These are phyloP conservation scores for Creontiades dilutus DNA, from an alignment of 2,888 invertebrate genomes.

Conservation along the genomic window DNA sequence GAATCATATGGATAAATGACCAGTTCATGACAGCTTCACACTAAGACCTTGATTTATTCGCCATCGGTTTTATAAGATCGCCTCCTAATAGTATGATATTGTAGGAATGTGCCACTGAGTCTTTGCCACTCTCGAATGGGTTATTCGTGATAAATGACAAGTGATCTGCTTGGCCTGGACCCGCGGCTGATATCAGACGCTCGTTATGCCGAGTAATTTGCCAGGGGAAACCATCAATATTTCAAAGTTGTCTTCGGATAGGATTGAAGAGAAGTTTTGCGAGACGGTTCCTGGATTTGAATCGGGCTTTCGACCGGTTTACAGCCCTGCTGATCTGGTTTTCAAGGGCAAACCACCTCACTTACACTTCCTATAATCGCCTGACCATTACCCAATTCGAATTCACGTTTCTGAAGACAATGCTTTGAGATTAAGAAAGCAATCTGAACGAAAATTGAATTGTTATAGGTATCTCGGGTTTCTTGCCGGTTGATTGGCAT, in stretches of 20 bases:
- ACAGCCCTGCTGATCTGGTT: conserved; percentile 50
- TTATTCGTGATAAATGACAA: too few relatives aligned
- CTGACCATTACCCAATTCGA: conserved; percentile 16
- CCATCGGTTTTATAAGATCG: too few relatives aligned
- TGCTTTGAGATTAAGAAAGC: background rate
- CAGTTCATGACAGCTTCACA: too few relatives aligned
- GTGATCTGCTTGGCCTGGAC: background rate
- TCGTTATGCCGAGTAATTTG: background rate
- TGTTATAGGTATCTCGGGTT: too few relatives aligned
- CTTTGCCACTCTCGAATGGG: too few relatives aligned
- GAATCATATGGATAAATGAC: too few relatives aligned
- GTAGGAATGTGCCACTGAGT: too few relatives aligned
- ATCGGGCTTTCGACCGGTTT: conserved; percentile 62
- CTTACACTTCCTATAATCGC: conserved; percentile 47
- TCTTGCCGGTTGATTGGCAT: too few relatives aligned
- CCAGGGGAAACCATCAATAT: background rate
- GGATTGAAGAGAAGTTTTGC: background rate
- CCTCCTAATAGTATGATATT: too few relatives aligned
- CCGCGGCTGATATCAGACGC: background rate
- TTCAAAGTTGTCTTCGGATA: background rate
- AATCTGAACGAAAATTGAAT: background rate
- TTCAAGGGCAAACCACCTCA: conserved; percentile 44
- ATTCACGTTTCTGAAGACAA: conserved; percentile 8
- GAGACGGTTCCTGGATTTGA: conserved; percentile 43
- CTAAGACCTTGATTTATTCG: too few relatives aligned